A percentile compares a stretch with the other conserved stretches of the same genome.
Conservation (phyloP, 30 jellyfish, hydroid and myxozoan genomes). For the Calvadosia cruxmelitensis region DNA sequence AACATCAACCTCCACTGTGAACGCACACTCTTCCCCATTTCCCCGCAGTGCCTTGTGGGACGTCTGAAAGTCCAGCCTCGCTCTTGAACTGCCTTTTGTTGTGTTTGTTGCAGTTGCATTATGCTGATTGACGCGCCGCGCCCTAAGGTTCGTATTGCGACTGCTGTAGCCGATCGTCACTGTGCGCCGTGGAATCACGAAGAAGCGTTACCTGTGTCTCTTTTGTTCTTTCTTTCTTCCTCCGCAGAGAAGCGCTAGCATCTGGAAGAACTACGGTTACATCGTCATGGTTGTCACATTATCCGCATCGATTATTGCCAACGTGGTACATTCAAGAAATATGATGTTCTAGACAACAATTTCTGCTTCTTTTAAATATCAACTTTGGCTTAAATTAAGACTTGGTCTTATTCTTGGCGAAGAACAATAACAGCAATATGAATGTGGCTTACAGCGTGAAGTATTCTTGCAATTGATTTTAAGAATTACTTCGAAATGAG, state of each 20-base stretch:
- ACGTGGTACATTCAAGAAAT: conserved; percentile 34
- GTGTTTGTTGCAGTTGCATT: conserved; percentile 30
- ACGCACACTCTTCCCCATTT: too few species aligned
- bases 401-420: too few species aligned
- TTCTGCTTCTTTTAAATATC: too few species aligned
- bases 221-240: too few species aligned
- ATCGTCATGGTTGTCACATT: conserved; percentile 38
- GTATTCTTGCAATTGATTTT: too few species aligned
- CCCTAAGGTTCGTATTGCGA: conserved; percentile 10
- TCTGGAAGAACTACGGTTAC: conserved; percentile 33
- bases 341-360: too few species aligned
- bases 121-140: conserved; percentile 59
- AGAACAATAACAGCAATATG: too few species aligned
- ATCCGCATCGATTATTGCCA: conserved; percentile 34
- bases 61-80: neutral
- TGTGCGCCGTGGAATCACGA: neutral
- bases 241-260: neutral
- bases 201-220: too few species aligned
- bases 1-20: conserved; percentile 9
- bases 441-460: too few species aligned
- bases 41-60: too few species aligned
- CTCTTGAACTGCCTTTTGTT: neutral
- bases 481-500: too few species aligned
- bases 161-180: neutral
- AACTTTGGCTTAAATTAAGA: too few species aligned